These are phyloP conservation scores for Zenarchopterus dispar DNA, from an alignment of 2,797 vertebrate genomes.

Conservation along the genomic window DNA sequence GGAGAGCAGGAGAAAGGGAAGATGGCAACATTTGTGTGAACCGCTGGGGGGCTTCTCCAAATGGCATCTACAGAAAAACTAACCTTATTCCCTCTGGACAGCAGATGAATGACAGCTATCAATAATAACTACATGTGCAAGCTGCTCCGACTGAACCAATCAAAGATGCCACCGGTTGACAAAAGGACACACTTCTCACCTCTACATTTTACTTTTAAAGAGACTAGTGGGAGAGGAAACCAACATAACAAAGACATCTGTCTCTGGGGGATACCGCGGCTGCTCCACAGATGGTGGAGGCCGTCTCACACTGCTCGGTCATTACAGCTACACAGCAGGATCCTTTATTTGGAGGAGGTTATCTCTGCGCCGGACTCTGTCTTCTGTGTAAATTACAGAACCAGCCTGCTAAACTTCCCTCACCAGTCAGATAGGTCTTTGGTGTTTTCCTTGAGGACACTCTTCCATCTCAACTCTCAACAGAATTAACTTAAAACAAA, in stretches of 20 bases:
- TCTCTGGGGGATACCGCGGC: slow-evolving; percentile 24
- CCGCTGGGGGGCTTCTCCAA: slow-evolving; percentile 7
- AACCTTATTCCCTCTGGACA: slow-evolving; percentile 27
- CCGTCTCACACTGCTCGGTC: slow-evolving; percentile 25
- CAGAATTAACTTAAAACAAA: slow-evolving; percentile 35
- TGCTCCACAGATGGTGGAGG: slow-evolving; percentile 64
- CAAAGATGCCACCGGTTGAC: slow-evolving; percentile 27
- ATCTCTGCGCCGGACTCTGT: slow-evolving; percentile 5
- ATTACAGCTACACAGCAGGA: slow-evolving; percentile 51
- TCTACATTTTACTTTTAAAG: slow-evolving; percentile 17
- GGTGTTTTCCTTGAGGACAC: slow-evolving; percentile 24
- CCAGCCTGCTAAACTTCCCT: slow-evolving; percentile 18
- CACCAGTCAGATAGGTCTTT: slow-evolving; percentile 21
- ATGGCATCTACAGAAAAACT: slow-evolving; percentile 23
- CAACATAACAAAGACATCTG: slow-evolving; percentile 22
- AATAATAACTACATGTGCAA: slow-evolving; percentile 35
- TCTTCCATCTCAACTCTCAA: slow-evolving; percentile 20
- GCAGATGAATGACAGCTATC: slow-evolving; percentile 36
- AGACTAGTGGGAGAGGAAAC: slow-evolving; percentile 48
- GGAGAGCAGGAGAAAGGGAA: not conserved
- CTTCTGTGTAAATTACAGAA: slow-evolving; percentile 5
- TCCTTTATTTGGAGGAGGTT: slow-evolving; percentile 29
- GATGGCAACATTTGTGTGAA: slow-evolving; percentile 2
- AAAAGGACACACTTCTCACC: slow-evolving; percentile 53
- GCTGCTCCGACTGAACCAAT: slow-evolving; percentile 22